Evolutionary conservation across 2,797 vertebrate genomes (phyloP).

Genomic region (Gila robusta): DNA sequence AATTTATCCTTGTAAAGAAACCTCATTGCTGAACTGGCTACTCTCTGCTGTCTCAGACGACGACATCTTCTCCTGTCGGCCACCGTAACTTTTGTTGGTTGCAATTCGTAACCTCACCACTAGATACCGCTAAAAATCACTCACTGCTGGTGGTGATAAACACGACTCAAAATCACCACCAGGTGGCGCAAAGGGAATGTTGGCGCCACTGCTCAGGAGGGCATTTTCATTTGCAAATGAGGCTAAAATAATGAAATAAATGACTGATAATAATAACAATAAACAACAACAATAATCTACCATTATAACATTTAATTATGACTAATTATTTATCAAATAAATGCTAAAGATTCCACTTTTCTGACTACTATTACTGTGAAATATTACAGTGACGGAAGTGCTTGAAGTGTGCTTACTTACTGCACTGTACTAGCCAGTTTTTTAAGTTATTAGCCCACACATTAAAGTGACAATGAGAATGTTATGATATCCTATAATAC

Average conservation of each 20-base stretch:
- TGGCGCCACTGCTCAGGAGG: background rate
- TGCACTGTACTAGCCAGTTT: background rate
- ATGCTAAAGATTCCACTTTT: no score
- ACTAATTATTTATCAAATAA: background rate
- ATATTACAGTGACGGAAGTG: background rate
- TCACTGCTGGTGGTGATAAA: background rate
- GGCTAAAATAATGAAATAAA: background rate
- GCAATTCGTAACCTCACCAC: no score
- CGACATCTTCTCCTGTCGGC: no score
- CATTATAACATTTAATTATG: background rate
- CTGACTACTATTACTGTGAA: no score
- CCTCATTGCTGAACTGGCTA: no score
- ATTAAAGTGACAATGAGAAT: background rate
- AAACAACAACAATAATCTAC: background rate
- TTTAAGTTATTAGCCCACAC: background rate
- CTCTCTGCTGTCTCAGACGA: no score
- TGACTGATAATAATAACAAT: background rate
- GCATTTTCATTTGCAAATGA: background rate
- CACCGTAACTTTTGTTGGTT: no score
- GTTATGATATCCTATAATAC: background rate
- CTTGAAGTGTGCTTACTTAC: background rate
- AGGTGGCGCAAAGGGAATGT: background rate
- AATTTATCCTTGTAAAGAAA: no score
- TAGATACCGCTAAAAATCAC: no score
- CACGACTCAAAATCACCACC: background rate